phyloP scores from a whole-genome alignment of 2,113 vertebrate genomes.

The Thryonomys swinderianus region DNA sequence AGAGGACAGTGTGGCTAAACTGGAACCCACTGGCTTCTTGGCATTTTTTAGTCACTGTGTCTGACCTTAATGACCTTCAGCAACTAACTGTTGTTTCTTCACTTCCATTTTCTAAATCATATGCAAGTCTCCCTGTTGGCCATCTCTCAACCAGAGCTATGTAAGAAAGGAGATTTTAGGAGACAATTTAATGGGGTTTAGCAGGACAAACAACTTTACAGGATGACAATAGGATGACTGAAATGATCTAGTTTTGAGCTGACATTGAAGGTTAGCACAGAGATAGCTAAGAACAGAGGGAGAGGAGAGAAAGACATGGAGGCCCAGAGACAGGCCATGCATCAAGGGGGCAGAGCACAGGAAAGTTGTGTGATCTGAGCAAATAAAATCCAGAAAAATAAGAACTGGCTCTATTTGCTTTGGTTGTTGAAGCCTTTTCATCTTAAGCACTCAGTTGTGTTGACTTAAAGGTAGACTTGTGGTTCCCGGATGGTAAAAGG shows the following conservation, averaged over 20 bases:
- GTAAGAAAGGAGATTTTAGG: background rate
- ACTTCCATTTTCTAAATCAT: background rate
- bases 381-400: background rate
- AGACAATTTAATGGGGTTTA: background rate
- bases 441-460: background rate
- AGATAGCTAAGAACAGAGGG: background rate
- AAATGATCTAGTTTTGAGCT: background rate
- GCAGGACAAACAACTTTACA: background rate
- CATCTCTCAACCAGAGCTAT: background rate
- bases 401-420: background rate
- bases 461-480: background rate
- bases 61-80: background rate
- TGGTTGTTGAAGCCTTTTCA: background rate
- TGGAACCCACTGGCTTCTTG: accelerated
- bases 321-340: background rate
- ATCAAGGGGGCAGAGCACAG: background rate
- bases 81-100: background rate
- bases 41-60: background rate
- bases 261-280: background rate
- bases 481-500: background rate
- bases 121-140: background rate
- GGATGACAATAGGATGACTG: background rate
- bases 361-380: background rate
- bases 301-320: background rate
- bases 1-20: background rate